These are phyloP conservation scores for Eulemur macaco DNA, from an alignment of 2,113 vertebrate genomes.

Conservation along the genomic window DNA sequence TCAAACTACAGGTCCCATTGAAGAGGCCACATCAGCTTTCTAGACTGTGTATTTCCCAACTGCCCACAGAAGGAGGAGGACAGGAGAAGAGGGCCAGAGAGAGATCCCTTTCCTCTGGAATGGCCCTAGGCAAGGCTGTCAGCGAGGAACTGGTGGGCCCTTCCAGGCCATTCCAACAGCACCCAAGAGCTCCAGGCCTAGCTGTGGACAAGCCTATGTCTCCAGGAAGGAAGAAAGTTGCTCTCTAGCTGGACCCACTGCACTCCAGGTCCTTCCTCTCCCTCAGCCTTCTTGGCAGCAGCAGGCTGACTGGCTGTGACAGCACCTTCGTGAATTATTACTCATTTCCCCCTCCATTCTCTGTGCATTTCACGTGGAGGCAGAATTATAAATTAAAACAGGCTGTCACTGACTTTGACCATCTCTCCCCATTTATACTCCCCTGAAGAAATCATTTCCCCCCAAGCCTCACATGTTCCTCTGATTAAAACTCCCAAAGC, in stretches of 20 bases:
- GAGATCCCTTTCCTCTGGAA: not conserved
- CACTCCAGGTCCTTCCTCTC: conserved; percentile 37
- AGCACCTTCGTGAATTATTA: conserved; percentile 75
- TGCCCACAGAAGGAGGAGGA: not conserved
- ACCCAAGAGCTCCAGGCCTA: not conserved
- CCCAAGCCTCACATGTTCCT: conserved; percentile 54
- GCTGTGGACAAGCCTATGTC: not conserved
- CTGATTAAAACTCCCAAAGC: conserved; percentile 81
- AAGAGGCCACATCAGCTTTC: not conserved
- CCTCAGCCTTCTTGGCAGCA: conserved; percentile 25
- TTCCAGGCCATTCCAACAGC: not conserved
- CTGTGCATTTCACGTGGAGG: conserved; percentile 71
- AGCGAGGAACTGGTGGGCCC: not conserved
- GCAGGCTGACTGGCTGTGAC: conserved; percentile 64
- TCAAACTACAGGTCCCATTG: not conserved
- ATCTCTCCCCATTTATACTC: conserved; percentile 75
- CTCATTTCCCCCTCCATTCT: conserved; percentile 66
- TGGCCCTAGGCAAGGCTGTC: not conserved
- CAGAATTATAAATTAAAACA: conserved; percentile 79
- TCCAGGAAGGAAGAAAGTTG: rapidly evolving
- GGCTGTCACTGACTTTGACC: conserved; percentile 75
- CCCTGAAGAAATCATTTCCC: conserved; percentile 76
- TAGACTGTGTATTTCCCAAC: not conserved
- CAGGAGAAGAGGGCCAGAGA: not conserved
- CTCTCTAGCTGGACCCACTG: rapidly evolving